phyloP scores from a whole-genome alignment of 2,797 vertebrate species.

The Chelmon rostratus region DNA sequence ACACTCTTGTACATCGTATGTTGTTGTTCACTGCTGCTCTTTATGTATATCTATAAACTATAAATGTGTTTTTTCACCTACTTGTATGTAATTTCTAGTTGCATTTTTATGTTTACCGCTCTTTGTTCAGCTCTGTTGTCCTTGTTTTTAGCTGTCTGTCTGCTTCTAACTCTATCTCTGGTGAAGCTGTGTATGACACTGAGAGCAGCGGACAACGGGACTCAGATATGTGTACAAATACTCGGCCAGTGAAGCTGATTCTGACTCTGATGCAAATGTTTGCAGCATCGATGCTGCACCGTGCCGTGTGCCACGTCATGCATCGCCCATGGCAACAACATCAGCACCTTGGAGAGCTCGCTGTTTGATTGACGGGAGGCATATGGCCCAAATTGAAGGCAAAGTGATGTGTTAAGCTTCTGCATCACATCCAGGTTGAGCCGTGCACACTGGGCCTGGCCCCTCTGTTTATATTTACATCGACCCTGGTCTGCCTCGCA shows the following conservation, averaged over 20 bases:
- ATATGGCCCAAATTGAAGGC: background rate
- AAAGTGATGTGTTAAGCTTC: background rate
- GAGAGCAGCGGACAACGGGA: background rate
- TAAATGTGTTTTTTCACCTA: background rate
- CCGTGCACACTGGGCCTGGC: slow-evolving; percentile 41
- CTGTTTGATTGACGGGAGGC: slow-evolving; percentile 26
- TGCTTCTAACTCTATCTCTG: background rate
- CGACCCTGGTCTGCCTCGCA: slow-evolving; percentile 3
- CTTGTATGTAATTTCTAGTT: background rate
- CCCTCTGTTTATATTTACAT: slow-evolving; percentile 39
- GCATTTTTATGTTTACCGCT: background rate
- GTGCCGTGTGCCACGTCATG: background rate
- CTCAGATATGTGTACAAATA: background rate
- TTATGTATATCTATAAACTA: background rate
- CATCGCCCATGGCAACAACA: slow-evolving; percentile 1
- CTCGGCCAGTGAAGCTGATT: background rate
- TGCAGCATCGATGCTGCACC: background rate
- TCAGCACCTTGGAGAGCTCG: slow-evolving; percentile 73
- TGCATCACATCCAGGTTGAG: slow-evolving; percentile 16
- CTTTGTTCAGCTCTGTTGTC: background rate
- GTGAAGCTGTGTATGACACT: too few species aligned
- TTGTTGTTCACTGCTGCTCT: background rate
- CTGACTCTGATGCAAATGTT: background rate
- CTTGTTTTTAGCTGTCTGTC: background rate
- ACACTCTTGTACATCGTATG: background rate